These are phyloP conservation scores for Micromussa lordhowensis DNA, from an alignment of 92 coral and sea anemone genomes.

Conservation along the genomic window DNA sequence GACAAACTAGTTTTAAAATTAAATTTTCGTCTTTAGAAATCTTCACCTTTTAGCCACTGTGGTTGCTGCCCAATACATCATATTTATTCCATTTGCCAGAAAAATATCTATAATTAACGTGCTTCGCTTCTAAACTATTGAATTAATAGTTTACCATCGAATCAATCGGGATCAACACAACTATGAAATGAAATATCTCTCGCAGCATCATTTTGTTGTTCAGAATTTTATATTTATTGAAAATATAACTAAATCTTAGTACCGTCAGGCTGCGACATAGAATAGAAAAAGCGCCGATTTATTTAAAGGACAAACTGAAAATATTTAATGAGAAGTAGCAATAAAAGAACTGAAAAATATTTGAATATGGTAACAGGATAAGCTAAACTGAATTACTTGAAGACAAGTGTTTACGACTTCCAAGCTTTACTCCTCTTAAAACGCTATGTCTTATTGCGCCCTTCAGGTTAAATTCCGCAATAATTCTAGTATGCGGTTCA, in stretches of 20 bases:
- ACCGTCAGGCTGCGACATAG: not conserved
- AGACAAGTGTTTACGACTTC: not conserved
- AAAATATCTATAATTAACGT: conserved; percentile 28
- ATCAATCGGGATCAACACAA: not conserved
- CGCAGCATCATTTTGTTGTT: not conserved
- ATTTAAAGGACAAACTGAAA: not conserved
- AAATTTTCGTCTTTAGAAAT: not conserved
- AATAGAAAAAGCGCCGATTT: not conserved
- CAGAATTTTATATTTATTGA: not conserved
- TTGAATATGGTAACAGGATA: conserved; percentile 4
- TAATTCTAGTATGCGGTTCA: not conserved
- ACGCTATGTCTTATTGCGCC: not conserved
- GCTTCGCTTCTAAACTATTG: not conserved
- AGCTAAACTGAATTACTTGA: not conserved
- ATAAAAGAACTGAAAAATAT: not conserved
- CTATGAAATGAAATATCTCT: conserved; percentile 9
- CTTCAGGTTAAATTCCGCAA: not conserved
- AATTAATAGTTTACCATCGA: conserved; percentile 14
- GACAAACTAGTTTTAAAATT: not conserved
- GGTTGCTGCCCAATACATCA: not conserved
- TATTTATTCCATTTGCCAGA: conserved; percentile 19
- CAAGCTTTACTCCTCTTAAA: not conserved
- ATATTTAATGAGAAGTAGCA: not conserved
- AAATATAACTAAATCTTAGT: not conserved
- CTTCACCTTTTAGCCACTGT: conserved; percentile 38